phyloP scores from a whole-genome alignment of 2,797 vertebrate species.

The Coilia nasus region DNA sequence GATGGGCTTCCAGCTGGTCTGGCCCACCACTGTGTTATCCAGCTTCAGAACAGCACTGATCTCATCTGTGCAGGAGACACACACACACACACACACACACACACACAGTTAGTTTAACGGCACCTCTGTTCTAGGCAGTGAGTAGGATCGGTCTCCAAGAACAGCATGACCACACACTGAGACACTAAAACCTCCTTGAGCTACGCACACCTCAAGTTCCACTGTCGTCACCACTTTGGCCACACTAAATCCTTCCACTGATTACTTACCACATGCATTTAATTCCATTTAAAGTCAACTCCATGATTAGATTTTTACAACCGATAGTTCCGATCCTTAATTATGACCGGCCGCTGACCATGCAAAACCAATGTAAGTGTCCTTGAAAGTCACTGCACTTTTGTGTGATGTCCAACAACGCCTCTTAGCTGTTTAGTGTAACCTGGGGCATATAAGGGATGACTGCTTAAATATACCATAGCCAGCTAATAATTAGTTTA shows the following conservation, averaged over 20 bases:
- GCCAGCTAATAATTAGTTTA: no score
- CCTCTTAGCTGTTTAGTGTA: no score
- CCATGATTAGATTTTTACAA: no score
- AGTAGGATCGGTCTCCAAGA: neutral
- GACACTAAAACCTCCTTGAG: neutral
- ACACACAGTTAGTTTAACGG: neutral
- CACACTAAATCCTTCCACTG: neutral
- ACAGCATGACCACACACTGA: neutral
- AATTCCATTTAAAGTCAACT: neutral
- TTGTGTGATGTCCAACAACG: no score
- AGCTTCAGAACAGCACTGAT: slow-evolving; percentile 88
- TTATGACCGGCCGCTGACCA: no score
- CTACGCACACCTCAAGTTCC: neutral
- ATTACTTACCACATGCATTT: neutral
- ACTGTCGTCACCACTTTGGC: neutral
- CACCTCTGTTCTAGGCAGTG: neutral
- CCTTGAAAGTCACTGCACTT: no score
- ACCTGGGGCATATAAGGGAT: no score
- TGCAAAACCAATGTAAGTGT: no score
- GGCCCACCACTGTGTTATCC: slow-evolving; percentile 88
- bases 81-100: neutral
- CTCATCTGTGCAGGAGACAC: slow-evolving; percentile 78
- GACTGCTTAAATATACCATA: no score
- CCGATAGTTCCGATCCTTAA: no score
- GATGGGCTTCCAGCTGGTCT: slow-evolving; percentile 88